phyloP scores from a whole-genome alignment of 2,888 invertebrate genomes.

The Parthenolecanium corni region DNA sequence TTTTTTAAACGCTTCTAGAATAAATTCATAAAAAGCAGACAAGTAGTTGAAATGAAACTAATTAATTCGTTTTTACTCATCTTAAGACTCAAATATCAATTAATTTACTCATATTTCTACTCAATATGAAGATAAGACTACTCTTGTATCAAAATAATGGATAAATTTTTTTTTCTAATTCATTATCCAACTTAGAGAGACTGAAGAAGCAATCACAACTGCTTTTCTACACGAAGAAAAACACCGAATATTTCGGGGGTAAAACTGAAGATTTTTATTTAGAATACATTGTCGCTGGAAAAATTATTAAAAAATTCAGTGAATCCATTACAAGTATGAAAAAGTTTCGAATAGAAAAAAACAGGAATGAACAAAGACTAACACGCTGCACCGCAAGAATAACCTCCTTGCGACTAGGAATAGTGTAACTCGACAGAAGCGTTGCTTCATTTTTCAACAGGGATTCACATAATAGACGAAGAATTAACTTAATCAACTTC shows the following conservation, averaged over 20 bases:
- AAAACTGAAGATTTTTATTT: constrained; percentile 19
- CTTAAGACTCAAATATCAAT: background rate
- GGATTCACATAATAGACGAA: constrained; percentile 9
- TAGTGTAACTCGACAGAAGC: constrained; percentile 1
- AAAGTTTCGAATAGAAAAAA: background rate
- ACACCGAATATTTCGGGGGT: no score
- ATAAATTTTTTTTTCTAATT: no score
- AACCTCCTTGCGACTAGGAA: constrained; percentile 11
- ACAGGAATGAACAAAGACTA: constrained; percentile 10
- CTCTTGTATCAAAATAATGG: no score
- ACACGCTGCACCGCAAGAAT: background rate
- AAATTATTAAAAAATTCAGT: background rate
- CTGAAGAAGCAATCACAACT: no score
- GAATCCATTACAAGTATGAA: constrained; percentile 5
- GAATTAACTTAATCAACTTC: constrained; percentile 63
- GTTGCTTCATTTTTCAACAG: background rate
- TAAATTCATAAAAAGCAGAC: no score
- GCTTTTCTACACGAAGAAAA: no score
- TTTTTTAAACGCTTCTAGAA: no score
- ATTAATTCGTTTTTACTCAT: background rate
- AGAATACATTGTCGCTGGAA: constrained; percentile 3
- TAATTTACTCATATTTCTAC: background rate
- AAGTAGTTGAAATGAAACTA: no score
- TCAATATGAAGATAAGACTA: no score
- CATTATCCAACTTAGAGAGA: no score